Conservation (phyloP, 2,797 vertebrate species). For the Toxotes lorentzi region DNA sequence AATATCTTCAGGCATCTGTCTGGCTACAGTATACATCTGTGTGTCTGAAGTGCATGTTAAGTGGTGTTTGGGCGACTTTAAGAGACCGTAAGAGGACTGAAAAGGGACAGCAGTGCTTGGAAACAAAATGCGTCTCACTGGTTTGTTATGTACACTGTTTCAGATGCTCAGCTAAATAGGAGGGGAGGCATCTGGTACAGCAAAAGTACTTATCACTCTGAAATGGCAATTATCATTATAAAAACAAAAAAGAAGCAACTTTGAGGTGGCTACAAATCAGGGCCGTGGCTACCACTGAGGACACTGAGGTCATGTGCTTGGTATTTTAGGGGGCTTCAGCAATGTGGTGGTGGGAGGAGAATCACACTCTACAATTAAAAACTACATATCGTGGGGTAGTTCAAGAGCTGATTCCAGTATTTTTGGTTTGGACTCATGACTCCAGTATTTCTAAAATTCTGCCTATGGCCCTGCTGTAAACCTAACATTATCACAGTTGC, state of each 20-base stretch:
- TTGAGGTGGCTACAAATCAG: constrained; percentile 25
- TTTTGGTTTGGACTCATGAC: not conserved
- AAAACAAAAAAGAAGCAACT: constrained; percentile 9
- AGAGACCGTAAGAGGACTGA: constrained; percentile 29
- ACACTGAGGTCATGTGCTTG: not conserved
- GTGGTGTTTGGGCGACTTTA: constrained; percentile 34
- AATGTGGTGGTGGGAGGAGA: not conserved
- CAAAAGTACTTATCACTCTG: not conserved
- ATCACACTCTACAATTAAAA: constrained; percentile 5
- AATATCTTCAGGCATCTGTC: constrained; percentile 43
- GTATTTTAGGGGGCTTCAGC: not conserved
- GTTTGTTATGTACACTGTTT: constrained; percentile 28
- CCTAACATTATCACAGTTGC: constrained; percentile 12
- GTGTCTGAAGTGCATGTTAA: constrained; percentile 39
- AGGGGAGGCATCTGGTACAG: constrained; percentile 12
- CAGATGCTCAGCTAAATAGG: constrained; percentile 11
- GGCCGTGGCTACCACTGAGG: not conserved
- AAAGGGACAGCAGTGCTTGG: constrained; percentile 30
- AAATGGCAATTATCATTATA: constrained; percentile 15
- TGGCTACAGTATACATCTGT: constrained; percentile 36
- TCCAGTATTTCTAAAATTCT: constrained; percentile 15
- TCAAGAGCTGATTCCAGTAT: not conserved
- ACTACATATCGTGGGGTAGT: not conserved
- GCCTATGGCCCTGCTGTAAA: constrained; percentile 5
- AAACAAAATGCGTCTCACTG: constrained; percentile 7